Conservation (phyloP, 2,797 vertebrate genomes). For the Epinephelus coioides region DNA sequence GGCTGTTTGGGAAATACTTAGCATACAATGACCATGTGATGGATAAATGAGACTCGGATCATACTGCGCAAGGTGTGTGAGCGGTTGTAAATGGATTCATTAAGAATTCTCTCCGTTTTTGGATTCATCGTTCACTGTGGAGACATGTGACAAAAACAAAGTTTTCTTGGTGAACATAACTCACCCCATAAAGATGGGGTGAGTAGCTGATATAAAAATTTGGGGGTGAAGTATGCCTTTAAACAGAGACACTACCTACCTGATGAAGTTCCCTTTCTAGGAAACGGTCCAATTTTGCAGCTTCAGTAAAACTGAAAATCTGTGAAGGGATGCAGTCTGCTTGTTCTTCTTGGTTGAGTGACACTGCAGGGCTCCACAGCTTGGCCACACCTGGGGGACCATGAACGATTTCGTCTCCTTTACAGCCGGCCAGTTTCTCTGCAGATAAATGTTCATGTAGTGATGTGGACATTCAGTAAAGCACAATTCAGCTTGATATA, state of each 20-base stretch:
- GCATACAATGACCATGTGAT: too few species aligned
- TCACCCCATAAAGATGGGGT: too few species aligned
- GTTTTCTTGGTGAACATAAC: too few species aligned
- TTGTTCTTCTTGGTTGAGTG: conserved; percentile 29
- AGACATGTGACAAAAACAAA: too few species aligned
- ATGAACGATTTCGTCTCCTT: conserved; percentile 12
- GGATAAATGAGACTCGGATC: too few species aligned
- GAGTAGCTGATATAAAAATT: too few species aligned
- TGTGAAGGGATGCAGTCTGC: conserved; percentile 22
- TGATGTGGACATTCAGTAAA: conserved; percentile 7
- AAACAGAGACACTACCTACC: conserved; percentile 42
- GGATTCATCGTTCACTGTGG: too few species aligned
- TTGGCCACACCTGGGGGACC: conserved; percentile 33
- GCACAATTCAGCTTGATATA: background rate
- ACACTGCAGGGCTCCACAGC: conserved; percentile 8
- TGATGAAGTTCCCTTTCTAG: conserved; percentile 48
- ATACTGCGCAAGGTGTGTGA: too few species aligned
- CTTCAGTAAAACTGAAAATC: conserved; percentile 17
- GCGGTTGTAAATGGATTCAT: too few species aligned
- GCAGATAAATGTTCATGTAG: conserved; percentile 13
- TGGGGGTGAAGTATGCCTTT: too few species aligned
- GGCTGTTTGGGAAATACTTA: too few species aligned
- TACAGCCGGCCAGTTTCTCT: conserved; percentile 45
- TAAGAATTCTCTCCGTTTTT: too few species aligned
- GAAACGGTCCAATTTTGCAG: conserved; percentile 25